These are phyloP conservation scores for Alethe diademata DNA, from an alignment of 2,113 vertebrate species.

Conservation along the genomic window DNA sequence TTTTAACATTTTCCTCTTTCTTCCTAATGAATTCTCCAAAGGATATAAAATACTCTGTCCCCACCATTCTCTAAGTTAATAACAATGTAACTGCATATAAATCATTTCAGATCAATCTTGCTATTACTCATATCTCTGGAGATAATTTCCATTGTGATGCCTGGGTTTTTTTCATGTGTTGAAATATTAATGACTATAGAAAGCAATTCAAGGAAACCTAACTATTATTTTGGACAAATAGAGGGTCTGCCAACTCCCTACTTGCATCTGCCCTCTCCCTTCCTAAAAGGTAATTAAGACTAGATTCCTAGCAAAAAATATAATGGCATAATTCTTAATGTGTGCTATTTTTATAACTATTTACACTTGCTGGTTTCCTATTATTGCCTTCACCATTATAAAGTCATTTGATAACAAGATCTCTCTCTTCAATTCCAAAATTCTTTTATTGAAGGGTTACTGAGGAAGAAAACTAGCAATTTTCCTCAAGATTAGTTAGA, in stretches of 20 bases:
- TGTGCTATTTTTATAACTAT: not conserved
- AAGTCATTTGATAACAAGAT: not conserved
- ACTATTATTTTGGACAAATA: constrained; percentile 20
- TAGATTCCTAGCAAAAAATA: not conserved
- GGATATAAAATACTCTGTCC: not conserved
- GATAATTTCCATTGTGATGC: not conserved
- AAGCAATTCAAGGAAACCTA: constrained; percentile 6
- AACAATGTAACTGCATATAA: not conserved
- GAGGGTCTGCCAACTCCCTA: not conserved
- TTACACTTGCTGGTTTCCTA: not conserved
- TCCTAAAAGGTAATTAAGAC: not conserved
- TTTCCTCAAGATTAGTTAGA: not conserved
- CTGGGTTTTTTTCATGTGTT: not conserved
- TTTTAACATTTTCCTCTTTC: not conserved
- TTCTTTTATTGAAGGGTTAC: not conserved
- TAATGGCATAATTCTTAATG: not conserved
- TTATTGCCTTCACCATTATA: not conserved
- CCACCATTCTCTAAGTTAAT: not conserved
- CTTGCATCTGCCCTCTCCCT: not conserved
- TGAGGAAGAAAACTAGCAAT: not conserved
- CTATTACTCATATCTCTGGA: not conserved
- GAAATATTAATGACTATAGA: not conserved
- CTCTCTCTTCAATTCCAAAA: not conserved
- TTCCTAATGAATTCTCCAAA: not conserved
- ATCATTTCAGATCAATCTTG: constrained; percentile 15